phyloP scores from a whole-genome alignment of 2,888 invertebrate genomes.

The Malacosoma neustria region DNA sequence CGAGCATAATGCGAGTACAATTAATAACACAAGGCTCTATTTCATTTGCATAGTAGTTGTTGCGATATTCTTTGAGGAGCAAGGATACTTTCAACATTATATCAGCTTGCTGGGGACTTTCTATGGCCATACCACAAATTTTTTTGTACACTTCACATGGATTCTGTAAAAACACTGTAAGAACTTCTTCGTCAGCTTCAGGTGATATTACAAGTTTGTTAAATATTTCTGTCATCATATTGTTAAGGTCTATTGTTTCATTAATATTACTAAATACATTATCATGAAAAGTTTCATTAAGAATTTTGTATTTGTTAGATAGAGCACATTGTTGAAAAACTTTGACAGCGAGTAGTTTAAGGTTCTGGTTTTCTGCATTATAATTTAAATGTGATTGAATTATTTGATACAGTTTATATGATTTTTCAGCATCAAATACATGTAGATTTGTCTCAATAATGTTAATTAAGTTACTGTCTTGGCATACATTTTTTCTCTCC shows the following conservation, averaged over 20 bases:
- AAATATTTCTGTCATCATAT: constrained; percentile 40
- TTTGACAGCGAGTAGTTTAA: constrained; percentile 31
- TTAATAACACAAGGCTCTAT: constrained; percentile 44
- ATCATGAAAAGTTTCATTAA: constrained; percentile 35
- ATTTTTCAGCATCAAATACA: constrained; percentile 31
- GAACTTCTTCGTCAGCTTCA: constrained; percentile 36
- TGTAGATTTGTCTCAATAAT: constrained; percentile 29
- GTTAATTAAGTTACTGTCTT: constrained; percentile 29
- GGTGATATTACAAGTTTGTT: constrained; percentile 44
- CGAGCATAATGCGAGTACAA: constrained; percentile 30
- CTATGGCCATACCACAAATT: constrained; percentile 42
- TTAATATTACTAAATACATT: constrained; percentile 31
- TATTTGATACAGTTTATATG: constrained; percentile 28
- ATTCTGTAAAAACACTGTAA: constrained; percentile 48
- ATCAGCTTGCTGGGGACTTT: constrained; percentile 39
- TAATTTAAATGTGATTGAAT: constrained; percentile 23
- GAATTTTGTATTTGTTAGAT: constrained; percentile 29
- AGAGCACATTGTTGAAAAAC: constrained; percentile 35
- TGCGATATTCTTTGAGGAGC: constrained; percentile 36
- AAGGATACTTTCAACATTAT: constrained; percentile 48
- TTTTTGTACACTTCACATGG: constrained; percentile 41
- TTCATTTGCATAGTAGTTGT: constrained; percentile 43
- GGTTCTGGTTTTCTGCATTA: constrained; percentile 19
- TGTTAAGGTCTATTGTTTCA: constrained; percentile 28
- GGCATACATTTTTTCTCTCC: constrained; percentile 35